phyloP scores from a whole-genome alignment of 2,888 invertebrate species.

The Gymnosoma rotundatum region DNA sequence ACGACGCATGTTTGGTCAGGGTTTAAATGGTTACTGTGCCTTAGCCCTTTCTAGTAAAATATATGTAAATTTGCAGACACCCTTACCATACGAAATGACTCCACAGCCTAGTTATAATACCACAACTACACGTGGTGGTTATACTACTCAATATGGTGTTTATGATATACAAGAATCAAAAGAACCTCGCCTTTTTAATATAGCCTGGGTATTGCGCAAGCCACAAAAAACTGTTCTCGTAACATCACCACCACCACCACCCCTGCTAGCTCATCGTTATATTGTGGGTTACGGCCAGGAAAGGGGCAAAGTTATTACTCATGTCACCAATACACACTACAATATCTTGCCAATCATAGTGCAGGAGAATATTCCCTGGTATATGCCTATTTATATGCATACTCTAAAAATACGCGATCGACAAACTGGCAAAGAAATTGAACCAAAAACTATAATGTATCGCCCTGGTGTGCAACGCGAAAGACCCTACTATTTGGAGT shows the following conservation, averaged over 20 bases:
- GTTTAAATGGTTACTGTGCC: slow-evolving; percentile 91
- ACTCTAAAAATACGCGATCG: slow-evolving; percentile 84
- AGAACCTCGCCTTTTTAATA: slow-evolving; percentile 85
- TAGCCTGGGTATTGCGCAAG: slow-evolving; percentile 83
- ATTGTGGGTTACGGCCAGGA: slow-evolving; percentile 96
- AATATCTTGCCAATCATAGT: slow-evolving; percentile 89
- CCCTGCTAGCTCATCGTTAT: slow-evolving; percentile 90
- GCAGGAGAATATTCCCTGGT: slow-evolving; percentile 96
- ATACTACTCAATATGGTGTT: slow-evolving; percentile 86
- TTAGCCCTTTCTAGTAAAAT: slow-evolving; percentile 90
- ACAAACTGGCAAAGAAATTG: slow-evolving; percentile 71
- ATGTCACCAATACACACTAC: slow-evolving; percentile 92
- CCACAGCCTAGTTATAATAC: slow-evolving; percentile 85
- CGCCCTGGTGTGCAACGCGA: slow-evolving; percentile 92
- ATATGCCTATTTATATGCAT: slow-evolving; percentile 94
- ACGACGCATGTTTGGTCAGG: slow-evolving; percentile 92
- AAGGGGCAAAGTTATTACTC: slow-evolving; percentile 93
- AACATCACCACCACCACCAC: slow-evolving; percentile 86
- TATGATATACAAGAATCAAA: slow-evolving; percentile 84
- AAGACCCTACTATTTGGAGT: slow-evolving; percentile 93
- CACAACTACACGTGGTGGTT: slow-evolving; percentile 87
- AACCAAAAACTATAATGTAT: slow-evolving; percentile 84
- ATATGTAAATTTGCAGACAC: slow-evolving; percentile 86
- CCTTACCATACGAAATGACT: slow-evolving; percentile 86
- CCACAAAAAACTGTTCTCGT: slow-evolving; percentile 78